Conservation (phyloP, 2,113 vertebrate species). For the Corynorhinus townsendii region DNA sequence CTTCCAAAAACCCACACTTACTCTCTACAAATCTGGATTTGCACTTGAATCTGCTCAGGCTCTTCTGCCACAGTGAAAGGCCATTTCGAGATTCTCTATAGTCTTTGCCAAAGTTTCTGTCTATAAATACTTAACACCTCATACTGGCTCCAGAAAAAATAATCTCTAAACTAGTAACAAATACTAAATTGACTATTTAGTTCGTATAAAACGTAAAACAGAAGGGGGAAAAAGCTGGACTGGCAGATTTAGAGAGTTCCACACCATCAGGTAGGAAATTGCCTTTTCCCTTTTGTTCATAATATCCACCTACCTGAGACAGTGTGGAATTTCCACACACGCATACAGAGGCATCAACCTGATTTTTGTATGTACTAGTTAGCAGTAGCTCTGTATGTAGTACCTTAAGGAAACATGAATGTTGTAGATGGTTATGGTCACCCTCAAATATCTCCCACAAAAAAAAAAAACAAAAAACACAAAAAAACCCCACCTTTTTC, state of each 20-base stretch:
- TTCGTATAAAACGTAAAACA: constrained; percentile 33
- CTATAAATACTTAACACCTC: constrained; percentile 64
- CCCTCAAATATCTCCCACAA: background rate
- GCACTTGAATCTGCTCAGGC: background rate
- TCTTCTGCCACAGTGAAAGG: constrained; percentile 31
- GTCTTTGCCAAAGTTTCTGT: constrained; percentile 51
- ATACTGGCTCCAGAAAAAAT: constrained; percentile 53
- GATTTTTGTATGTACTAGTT: background rate
- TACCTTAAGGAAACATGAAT: background rate
- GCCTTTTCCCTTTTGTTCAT: background rate
- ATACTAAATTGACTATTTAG: constrained; percentile 55
- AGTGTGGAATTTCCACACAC: background rate
- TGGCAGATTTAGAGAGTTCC: background rate
- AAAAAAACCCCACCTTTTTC: background rate
- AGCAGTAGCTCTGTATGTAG: background rate
- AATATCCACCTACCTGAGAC: background rate
- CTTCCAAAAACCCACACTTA: background rate
- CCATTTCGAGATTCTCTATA: background rate
- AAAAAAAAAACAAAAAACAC: background rate
- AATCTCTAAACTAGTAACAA: constrained; percentile 50
- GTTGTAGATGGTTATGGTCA: background rate
- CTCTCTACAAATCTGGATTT: constrained; percentile 21
- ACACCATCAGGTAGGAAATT: background rate
- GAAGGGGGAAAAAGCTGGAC: background rate
- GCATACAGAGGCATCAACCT: background rate